These are phyloP conservation scores for Gymnoscopelus microlampas DNA, from an alignment of 2,797 vertebrate genomes.

Conservation along the genomic window DNA sequence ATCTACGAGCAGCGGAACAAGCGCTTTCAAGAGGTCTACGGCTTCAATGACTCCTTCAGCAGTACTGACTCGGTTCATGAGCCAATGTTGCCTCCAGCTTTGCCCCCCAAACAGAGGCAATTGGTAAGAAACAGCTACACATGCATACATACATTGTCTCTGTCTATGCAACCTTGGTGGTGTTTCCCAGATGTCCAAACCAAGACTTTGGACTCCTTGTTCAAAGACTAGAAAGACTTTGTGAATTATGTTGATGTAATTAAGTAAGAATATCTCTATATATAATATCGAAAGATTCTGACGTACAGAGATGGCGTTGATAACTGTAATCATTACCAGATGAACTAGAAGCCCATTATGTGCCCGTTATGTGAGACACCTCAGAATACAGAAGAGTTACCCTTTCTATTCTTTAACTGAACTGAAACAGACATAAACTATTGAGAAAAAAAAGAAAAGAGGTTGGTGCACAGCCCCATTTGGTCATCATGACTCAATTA, in stretches of 20 bases:
- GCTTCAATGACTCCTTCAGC: slow-evolving; percentile 92
- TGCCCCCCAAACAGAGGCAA: slow-evolving; percentile 96
- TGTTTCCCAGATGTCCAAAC: not conserved
- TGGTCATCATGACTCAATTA: not conserved
- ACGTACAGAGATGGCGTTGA: slow-evolving; percentile 5
- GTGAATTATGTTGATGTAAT: not conserved
- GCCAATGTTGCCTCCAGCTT: slow-evolving; percentile 88
- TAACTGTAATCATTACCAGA: not conserved
- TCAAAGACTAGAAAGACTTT: not conserved
- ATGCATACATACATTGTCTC: not conserved
- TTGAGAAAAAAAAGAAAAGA: not conserved
- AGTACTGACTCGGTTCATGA: slow-evolving; percentile 85
- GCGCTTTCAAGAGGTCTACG: slow-evolving; percentile 94
- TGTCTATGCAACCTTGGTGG: not conserved
- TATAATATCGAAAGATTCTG: slow-evolving; percentile 1
- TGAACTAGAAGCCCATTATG: too few species aligned
- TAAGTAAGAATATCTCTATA: too few species aligned
- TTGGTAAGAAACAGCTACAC: slow-evolving; percentile 84
- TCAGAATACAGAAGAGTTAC: too few species aligned
- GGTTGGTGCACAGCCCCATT: not conserved
- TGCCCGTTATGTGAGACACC: too few species aligned
- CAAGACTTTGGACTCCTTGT: not conserved
- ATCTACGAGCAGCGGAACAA: slow-evolving; percentile 97
- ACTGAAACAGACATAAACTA: not conserved
- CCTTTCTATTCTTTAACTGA: too few species aligned